Percentiles rank a stretch among this genome's conserved stretches.
Evolutionary conservation across 2,797 vertebrate species (phyloP).

Genomic region (Synanceia verrucosa): DNA sequence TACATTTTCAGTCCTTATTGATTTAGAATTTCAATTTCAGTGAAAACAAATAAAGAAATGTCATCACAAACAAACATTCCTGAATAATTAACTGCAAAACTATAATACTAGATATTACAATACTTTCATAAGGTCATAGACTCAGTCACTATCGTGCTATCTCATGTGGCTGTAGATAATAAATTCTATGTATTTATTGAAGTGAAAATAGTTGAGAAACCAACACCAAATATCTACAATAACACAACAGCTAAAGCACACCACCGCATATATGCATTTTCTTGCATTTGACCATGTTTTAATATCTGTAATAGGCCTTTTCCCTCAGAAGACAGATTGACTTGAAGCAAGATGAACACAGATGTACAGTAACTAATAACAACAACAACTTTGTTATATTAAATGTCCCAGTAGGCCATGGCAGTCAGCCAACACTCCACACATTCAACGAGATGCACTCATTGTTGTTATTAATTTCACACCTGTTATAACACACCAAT

Average conservation of each 20-base stretch:
- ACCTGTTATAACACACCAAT: background rate
- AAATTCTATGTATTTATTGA: too few relatives aligned
- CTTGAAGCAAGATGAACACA: background rate
- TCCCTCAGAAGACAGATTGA: background rate
- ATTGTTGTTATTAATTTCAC: background rate
- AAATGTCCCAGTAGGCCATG: background rate
- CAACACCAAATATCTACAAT: background rate
- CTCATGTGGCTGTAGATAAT: too few relatives aligned
- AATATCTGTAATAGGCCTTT: background rate
- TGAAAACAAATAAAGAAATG: too few relatives aligned
- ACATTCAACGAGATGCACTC: background rate
- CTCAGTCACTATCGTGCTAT: too few relatives aligned
- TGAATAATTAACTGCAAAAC: too few relatives aligned
- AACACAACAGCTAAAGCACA: background rate
- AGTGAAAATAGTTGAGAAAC: background rate
- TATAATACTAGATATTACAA: too few relatives aligned
- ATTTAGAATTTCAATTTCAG: too few relatives aligned
- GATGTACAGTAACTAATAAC: conserved; percentile 2
- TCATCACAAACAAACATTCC: too few relatives aligned
- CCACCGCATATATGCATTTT: background rate
- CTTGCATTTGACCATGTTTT: background rate
- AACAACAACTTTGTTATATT: background rate
- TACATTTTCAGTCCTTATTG: too few relatives aligned
- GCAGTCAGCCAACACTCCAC: background rate
- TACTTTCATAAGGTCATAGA: too few relatives aligned